A percentile compares a stretch with the other conserved stretches of the same genome.
Evolutionary conservation across 1,140 invertebrate genomes (phyloP).

Genomic region (Oncopeltus fasciatus): DNA sequence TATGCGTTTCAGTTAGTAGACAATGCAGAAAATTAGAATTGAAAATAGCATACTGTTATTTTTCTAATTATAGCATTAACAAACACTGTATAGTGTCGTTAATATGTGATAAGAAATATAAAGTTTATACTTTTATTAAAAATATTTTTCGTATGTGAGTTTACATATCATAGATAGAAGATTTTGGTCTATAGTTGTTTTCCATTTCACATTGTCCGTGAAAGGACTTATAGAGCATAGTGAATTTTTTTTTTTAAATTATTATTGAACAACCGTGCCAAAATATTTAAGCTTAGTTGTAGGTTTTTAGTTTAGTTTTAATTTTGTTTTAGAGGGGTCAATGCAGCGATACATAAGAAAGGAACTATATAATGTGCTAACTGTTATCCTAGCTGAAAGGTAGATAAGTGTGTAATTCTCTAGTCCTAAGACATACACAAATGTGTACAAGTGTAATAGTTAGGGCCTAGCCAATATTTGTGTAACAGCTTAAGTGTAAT

Average conservation of each 20-base stretch:
- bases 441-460: background rate
- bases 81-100: background rate
- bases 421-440: background rate
- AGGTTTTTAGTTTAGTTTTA: conserved; percentile 5
- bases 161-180: conserved; percentile 2
- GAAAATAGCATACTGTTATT: background rate
- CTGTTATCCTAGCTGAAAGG: background rate
- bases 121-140: background rate
- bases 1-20: no score
- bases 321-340: background rate
- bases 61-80: background rate
- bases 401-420: background rate
- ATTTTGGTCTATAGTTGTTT: background rate
- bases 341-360: background rate
- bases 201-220: background rate
- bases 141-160: background rate
- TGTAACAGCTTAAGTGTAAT: background rate
- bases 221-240: no score
- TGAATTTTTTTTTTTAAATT: no score
- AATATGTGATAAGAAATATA: conserved; percentile 1
- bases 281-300: background rate
- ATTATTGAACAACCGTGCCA: background rate
- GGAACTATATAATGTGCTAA: background rate
- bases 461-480: background rate
- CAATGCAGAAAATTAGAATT: no score